Evolutionary conservation across 2,797 vertebrate genomes (phyloP).

Genomic region (Clarias fuscus): DNA sequence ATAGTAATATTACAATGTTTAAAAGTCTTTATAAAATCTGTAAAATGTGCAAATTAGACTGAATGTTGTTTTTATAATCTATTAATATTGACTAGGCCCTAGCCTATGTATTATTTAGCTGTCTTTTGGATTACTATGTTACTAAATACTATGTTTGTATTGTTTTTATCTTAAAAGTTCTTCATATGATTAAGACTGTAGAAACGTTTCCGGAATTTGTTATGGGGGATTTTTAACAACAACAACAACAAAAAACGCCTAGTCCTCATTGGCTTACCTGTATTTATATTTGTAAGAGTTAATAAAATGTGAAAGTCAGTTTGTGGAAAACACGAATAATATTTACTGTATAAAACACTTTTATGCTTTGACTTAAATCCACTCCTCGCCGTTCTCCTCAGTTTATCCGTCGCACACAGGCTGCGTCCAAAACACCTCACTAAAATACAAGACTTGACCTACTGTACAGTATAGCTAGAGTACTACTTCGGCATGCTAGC

Average conservation of each 20-base stretch:
- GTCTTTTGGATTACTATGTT: constrained; percentile 57
- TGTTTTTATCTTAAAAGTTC: constrained; percentile 70
- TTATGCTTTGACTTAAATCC: no score
- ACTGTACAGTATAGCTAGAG: no score
- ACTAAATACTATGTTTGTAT: constrained; percentile 69
- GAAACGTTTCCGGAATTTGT: constrained; percentile 15
- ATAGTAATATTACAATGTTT: constrained; percentile 34
- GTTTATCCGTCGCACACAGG: not conserved
- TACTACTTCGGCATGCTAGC: not conserved
- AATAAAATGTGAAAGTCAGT: constrained; percentile 33
- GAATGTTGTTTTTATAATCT: constrained; percentile 42
- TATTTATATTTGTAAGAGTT: constrained; percentile 44
- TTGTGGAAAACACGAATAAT: constrained; percentile 20
- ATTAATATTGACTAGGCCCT: constrained; percentile 23
- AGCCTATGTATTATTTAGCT: constrained; percentile 60
- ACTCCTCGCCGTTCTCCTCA: no score
- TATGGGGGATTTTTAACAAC: constrained; percentile 7
- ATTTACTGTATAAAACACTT: not conserved
- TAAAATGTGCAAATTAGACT: constrained; percentile 32
- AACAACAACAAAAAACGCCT: not conserved
- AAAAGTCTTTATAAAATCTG: constrained; percentile 27
- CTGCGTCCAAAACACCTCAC: not conserved
- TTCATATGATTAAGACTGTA: constrained; percentile 6
- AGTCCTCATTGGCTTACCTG: constrained; percentile 44
- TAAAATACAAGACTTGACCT: not conserved